Evolutionary conservation across 2,797 vertebrate genomes (phyloP), one percentile per base, ranked within the genome.

Genomic region (Silurus lanzhouensis): DNA sequence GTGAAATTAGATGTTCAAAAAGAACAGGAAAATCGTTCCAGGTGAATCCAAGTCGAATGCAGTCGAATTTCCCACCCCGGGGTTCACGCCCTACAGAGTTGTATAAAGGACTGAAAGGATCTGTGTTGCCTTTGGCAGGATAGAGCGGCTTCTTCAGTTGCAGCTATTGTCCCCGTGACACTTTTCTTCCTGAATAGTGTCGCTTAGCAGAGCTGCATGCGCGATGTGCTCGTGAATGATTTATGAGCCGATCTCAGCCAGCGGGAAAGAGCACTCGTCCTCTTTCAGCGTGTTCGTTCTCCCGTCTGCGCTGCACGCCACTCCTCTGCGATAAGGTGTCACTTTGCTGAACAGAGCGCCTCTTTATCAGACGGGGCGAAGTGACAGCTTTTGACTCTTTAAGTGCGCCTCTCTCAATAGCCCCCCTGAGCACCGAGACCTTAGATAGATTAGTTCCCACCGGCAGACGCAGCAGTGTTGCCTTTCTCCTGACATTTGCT

Each of bases 361-460:
- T 64, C 84, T 89, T 87, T 89, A 87, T 89, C 82, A 57, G 64
- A 74, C 48, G 38, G 77, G 66, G 27, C 68, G 81, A 71, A 85
- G 80, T 60, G 76, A 82, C 70, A 64, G 82, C 88, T 87, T 84
- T 66, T 72, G 83, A 85, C 85, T 85, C 78, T 46, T 78, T 84
- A 83, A 83, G 88, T 63, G 81, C 68, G 72, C 83, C 64, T 76
- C 25, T 83, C 48, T 86, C 84, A 79, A 88, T 78, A 77, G 81
- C 77, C 87, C 82, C 82, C 84, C 48, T 58, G 83, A 84, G 79
- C 72, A 48, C 61, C 14, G 52, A 31, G 83, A 74, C 81, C 78
- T 86, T 83, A 82, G 88, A 85, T 83, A 77, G 84, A 84, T 76
- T 48, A 83, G 87, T 89, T 89, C 90, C 89, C 89, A 88, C 87